These are phyloP conservation scores for Tolmerus cingulatus DNA, from an alignment of 2,888 invertebrate genomes.

Conservation along the genomic window DNA sequence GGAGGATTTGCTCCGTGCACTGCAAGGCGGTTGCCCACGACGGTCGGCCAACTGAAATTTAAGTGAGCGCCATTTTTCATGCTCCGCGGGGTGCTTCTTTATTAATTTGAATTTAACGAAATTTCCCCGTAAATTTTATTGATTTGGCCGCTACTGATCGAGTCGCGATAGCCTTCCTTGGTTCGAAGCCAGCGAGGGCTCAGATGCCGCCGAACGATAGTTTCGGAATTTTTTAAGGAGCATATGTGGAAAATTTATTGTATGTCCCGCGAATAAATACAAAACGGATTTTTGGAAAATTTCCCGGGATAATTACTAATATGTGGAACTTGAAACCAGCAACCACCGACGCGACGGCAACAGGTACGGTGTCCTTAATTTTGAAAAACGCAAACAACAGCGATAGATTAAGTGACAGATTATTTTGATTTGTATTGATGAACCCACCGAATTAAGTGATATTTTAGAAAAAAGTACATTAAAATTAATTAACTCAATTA, in stretches of 20 bases:
- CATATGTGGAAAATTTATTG: not conserved
- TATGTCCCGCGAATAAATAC: not conserved
- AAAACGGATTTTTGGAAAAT: not conserved
- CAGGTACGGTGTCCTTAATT: too few species aligned
- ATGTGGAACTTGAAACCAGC: not conserved
- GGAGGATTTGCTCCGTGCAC: not conserved
- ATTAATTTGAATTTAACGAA: slow-evolving; percentile 18
- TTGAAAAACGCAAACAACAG: too few species aligned
- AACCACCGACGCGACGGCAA: too few species aligned
- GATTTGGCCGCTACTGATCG: slow-evolving; percentile 8
- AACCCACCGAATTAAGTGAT: too few species aligned
- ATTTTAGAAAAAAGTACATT: too few species aligned
- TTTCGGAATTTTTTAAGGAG: not conserved
- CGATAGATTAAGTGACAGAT: too few species aligned
- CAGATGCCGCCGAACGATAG: not conserved
- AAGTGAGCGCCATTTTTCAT: not conserved
- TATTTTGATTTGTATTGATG: too few species aligned
- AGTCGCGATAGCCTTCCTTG: not conserved
- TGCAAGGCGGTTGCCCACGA: not conserved
- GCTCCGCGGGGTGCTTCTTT: not conserved
- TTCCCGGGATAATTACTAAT: not conserved
- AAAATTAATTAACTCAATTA: too few species aligned
- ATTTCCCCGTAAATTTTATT: not conserved
- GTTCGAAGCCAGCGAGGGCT: not conserved
- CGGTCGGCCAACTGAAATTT: not conserved